Conservation (phyloP, 1,140 invertebrate genomes). For the Gryon sp. region DNA sequence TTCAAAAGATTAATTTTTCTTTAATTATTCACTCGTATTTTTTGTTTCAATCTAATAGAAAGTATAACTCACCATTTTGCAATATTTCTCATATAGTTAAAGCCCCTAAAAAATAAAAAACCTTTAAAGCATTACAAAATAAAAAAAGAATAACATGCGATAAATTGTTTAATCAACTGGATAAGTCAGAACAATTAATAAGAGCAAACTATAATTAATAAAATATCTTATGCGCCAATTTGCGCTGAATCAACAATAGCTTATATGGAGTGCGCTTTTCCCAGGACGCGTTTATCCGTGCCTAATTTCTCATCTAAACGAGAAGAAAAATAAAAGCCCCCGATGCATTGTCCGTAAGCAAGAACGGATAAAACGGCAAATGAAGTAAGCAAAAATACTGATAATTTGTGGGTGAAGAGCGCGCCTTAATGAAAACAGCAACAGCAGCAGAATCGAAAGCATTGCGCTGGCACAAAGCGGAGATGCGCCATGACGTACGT, state of each 20-base stretch:
- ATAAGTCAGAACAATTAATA: no score
- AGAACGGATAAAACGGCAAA: slow-evolving; percentile 17
- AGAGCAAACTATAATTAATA: no score
- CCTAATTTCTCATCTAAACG: slow-evolving; percentile 21
- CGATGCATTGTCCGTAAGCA: slow-evolving; percentile 8
- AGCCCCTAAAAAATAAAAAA: no score
- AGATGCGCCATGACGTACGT: slow-evolving; percentile 57
- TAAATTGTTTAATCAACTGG: no score
- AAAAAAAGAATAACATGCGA: no score
- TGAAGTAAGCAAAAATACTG: slow-evolving; percentile 51
- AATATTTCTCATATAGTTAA: no score
- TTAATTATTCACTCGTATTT: no score
- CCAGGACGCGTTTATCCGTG: slow-evolving; percentile 1
- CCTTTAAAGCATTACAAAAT: no score
- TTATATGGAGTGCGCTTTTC: neutral
- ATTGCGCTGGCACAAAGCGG: slow-evolving; percentile 37
- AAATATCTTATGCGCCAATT: no score
- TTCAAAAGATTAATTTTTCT: no score
- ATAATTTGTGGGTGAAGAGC: slow-evolving; percentile 33
- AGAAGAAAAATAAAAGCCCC: slow-evolving; percentile 10
- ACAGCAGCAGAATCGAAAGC: slow-evolving; percentile 39
- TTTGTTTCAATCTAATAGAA: no score
- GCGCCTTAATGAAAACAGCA: slow-evolving; percentile 54
- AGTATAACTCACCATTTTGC: no score
- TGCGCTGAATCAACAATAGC: neutral